Base-by-base conservation (phyloP, 2,113 vertebrate genomes). In the Zosterops lateralis region DNA sequence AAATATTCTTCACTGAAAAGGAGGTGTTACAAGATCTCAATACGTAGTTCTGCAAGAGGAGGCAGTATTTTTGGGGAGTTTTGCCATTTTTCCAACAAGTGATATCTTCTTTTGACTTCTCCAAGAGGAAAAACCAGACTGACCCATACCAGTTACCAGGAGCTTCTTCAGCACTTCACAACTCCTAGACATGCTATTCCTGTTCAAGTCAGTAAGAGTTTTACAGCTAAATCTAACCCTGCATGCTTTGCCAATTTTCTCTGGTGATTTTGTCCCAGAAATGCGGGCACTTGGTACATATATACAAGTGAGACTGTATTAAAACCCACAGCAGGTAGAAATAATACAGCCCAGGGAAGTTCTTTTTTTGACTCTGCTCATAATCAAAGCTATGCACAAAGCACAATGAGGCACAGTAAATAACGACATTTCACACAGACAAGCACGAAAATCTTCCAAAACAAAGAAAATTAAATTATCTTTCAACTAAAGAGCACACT, bases 251-350 rank as follows among this genome's bases (percentile, higher is more conserved):
- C 45, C 78, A 66, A 28, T 75, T 79, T 72, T 78, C 54, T 87
- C 54, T 26, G 26, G 45, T 58, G 58, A 73, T 90, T 95, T 70
- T 68, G 45, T 85, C 38, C 66, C 65, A 61, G 40, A 90, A 87
- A 85, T 25, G 24, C 13, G 71, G 40, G 34, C 73, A 81, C 57
- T 95, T 29, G 31, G 45, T 87, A 73, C 17, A 15, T 22, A 54
- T 9, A 68, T 20, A 85, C 74, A 60, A 90, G 26, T 44, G 50
- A 76, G 72, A 76, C 61, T 38, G 47, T 31, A 94, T 83, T 90
- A 95, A 96, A 94, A 94, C 67, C 93, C 90, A 80, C 93, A 93
- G 92, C 92, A 96, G 92, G 95, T 91, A 90, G 84, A 95, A 85
- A 70, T 58, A 83, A 74, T 42, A 61, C 45, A 65, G 42, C 62